Percentiles rank a stretch among this genome's conserved stretches.
phyloP scores from a whole-genome alignment of 2,113 vertebrate species.

The Cnemophilus loriae region DNA sequence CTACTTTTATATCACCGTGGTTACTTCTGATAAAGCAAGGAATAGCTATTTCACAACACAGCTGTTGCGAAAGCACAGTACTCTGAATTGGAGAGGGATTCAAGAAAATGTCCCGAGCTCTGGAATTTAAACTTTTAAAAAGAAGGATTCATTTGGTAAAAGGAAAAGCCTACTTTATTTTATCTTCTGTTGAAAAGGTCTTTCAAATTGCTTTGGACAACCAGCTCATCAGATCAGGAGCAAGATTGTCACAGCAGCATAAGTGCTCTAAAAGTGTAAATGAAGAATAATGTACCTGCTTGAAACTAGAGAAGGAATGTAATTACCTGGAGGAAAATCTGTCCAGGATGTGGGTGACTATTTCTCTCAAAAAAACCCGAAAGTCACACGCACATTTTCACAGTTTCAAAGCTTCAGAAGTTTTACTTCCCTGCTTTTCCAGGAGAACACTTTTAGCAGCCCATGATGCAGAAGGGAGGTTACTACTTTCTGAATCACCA shows the following conservation, averaged over 20 bases:
- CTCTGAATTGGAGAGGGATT: not conserved
- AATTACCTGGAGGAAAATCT: slow-evolving; percentile 17
- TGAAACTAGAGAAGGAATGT: not conserved
- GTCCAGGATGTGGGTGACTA: not conserved
- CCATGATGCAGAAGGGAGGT: not conserved
- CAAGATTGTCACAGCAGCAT: not conserved
- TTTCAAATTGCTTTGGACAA: not conserved
- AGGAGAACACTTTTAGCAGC: not conserved
- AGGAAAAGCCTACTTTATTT: slow-evolving; percentile 21
- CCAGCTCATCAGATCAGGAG: not conserved
- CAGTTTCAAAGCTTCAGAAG: not conserved
- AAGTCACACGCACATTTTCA: not conserved
- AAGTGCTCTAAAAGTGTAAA: slow-evolving; percentile 30
- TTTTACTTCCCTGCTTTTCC: not conserved
- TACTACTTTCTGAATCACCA: slow-evolving; percentile 41
- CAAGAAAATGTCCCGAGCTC: not conserved
- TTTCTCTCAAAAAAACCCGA: not conserved
- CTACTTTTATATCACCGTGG: not conserved
- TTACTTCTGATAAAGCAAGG: not conserved
- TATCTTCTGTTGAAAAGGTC: not conserved
- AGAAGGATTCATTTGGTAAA: not conserved
- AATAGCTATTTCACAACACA: slow-evolving; percentile 8
- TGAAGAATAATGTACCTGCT: slow-evolving; percentile 14
- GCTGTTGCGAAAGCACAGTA: slow-evolving; percentile 9
- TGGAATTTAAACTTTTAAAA: slow-evolving; percentile 13